These are phyloP conservation scores for Tachina fera DNA, from an alignment of 2,888 invertebrate species.

Conservation along the genomic window DNA sequence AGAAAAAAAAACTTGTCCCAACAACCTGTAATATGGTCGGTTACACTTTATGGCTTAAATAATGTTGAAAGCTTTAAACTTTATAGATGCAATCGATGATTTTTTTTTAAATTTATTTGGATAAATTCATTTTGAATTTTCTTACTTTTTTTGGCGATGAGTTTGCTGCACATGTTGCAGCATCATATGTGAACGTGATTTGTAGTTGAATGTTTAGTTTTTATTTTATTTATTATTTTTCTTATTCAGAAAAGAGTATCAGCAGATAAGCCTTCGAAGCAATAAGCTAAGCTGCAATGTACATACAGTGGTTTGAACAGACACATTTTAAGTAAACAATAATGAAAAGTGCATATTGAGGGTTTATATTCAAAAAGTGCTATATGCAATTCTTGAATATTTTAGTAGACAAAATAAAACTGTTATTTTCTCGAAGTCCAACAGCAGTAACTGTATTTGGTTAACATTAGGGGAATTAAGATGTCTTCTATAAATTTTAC, in stretches of 20 bases:
- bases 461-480: no score
- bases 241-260: conserved; percentile 17
- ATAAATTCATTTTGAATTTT: conserved; percentile 46
- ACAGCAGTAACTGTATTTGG: no score
- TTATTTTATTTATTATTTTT: background rate
- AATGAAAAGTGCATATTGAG: no score
- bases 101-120: conserved; percentile 36
- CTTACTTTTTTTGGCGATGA: conserved; percentile 51
- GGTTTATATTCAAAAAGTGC: no score
- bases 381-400: no score
- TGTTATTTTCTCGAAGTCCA: no score
- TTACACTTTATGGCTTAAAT: conserved; percentile 65
- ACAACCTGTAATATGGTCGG: conserved; percentile 64
- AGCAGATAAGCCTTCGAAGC: conserved; percentile 61
- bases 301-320: conserved; percentile 33
- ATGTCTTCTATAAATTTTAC: no score
- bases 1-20: conserved; percentile 21
- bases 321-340: background rate
- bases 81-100: conserved; percentile 56
- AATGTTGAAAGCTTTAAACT: conserved; percentile 63
- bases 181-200: conserved; percentile 69
- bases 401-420: no score
- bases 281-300: background rate
- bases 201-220: conserved; percentile 60
- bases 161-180: conserved; percentile 63